Base-by-base conservation (phyloP, 1,140 invertebrate genomes). In the Hyles euphorbiae region DNA sequence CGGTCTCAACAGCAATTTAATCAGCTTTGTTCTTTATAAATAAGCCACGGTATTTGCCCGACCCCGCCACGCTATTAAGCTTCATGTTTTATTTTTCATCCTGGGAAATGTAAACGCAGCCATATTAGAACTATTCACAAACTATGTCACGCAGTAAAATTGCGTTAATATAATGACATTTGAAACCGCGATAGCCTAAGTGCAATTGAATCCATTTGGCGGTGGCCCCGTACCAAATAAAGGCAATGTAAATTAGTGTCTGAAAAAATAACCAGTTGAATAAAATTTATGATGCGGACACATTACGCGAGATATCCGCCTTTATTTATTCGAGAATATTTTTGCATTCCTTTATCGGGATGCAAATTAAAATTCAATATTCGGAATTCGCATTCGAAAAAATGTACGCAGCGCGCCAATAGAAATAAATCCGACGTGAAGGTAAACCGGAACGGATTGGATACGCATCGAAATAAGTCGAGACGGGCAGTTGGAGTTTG, bases 11-110 rank as follows among this genome's bases (percentile, higher is more conserved):
- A 71, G 71, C 71, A 74, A 74, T 70, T 73, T 74, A 74, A 74
- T 70, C 71, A 74, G 71, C 65, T 68, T 68, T 74, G 68, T 68
- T 68, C 71, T 68, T 68, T 68, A 68, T 64, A 73, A 72, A 73
- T 70, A 70, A 70, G 58, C 64, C 60, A 51, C 58, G 59, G 58
- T 65, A 58, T 70, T 67, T 63, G 57, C 65, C 56, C 67, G 51
- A 67, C 67, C 60, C 62, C 61, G 58, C 44, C 60, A 61, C 53
- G 54, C 54, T 72, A 67, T 63, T 71, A 68, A 62, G 64, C 57
- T 60, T 64, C 58, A 34, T 48, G 33, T 59, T 62, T 57, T 63
- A 62, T 60, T 60, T 68, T 67, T 63, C 57, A 33, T 56, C 45
- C 46, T 40, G 32, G 36, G 11, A 63, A 58, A 54, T 63, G 56